Conservation (phyloP, 2,797 vertebrate species). For the Benthosema pterotum region DNA sequence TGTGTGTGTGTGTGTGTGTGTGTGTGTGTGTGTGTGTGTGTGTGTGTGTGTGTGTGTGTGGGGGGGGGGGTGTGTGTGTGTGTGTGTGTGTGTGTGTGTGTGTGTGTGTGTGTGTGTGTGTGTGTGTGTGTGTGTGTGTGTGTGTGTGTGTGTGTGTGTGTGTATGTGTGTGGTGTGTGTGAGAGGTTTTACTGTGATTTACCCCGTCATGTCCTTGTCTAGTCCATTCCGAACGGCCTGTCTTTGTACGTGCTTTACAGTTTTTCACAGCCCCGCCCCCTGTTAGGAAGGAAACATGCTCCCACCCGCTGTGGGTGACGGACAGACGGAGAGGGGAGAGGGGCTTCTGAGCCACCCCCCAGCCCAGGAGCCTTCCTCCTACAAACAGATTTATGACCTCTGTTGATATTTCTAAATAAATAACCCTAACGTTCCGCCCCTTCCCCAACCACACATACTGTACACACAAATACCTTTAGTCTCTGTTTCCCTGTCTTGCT, state of each 20-base stretch:
- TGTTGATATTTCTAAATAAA: slow-evolving; percentile 50
- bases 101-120: slow-evolving; percentile 8
- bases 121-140: slow-evolving; percentile 23
- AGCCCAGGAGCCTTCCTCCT: slow-evolving; percentile 15
- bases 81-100: slow-evolving; percentile 16
- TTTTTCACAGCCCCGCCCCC: slow-evolving; percentile 42
- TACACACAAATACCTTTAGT: slow-evolving; percentile 17
- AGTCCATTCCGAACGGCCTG: slow-evolving; percentile 23
- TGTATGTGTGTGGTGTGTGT: slow-evolving; percentile 22
- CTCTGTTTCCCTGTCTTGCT: slow-evolving; percentile 1
- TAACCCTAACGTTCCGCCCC: too few species aligned
- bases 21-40: slow-evolving; percentile 21
- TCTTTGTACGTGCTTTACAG: slow-evolving; percentile 44
- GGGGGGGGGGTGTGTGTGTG: slow-evolving; percentile 24
- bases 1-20: slow-evolving; percentile 21
- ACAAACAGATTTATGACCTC: slow-evolving; percentile 47
- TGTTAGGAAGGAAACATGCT: slow-evolving; percentile 37
- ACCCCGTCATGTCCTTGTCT: slow-evolving; percentile 26
- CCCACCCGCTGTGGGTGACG: slow-evolving; percentile 25
- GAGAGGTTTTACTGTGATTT: slow-evolving; percentile 55
- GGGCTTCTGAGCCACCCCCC: not conserved
- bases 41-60: slow-evolving; percentile 20
- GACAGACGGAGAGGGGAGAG: not conserved
- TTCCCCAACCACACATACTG: slow-evolving; percentile 7
- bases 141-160: slow-evolving; percentile 23